Percentiles rank a stretch among this genome's conserved stretches.
Evolutionary conservation across 2,113 vertebrate genomes (phyloP).

Genomic region (Pao palembangensis): DNA sequence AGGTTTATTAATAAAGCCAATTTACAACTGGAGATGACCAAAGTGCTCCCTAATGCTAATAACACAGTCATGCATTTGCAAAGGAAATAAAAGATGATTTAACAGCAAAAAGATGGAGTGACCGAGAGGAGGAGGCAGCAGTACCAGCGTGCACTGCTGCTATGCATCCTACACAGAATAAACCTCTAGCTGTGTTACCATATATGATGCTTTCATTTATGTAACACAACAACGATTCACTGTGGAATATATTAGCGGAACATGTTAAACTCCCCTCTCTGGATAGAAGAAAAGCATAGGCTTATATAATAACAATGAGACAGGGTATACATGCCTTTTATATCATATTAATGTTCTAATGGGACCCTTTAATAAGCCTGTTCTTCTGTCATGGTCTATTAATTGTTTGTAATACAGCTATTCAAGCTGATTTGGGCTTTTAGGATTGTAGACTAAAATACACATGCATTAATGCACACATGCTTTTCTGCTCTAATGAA

Average conservation of each 20-base stretch:
- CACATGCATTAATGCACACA: neutral
- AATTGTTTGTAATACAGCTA: constrained; percentile 18
- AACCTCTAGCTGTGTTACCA: constrained; percentile 24
- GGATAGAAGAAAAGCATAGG: neutral
- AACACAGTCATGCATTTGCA: constrained; percentile 38
- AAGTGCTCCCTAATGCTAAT: constrained; percentile 26
- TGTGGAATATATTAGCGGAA: constrained; percentile 4
- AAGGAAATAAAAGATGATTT: constrained; percentile 40
- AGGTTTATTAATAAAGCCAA: no score
- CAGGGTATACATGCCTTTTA: neutral
- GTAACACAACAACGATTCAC: constrained; percentile 15
- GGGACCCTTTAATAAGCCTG: constrained; percentile 31
- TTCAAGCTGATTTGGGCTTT: constrained; percentile 17
- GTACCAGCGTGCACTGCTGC: constrained; percentile 17
- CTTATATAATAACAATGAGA: neutral
- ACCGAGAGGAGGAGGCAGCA: constrained; percentile 4
- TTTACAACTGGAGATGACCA: neutral
- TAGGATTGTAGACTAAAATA: neutral
- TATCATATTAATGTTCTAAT: constrained; percentile 31
- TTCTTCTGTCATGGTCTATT: constrained; percentile 16
- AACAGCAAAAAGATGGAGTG: constrained; percentile 11
- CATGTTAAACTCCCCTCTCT: constrained; percentile 7
- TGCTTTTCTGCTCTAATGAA: neutral
- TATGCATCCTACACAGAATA: constrained; percentile 30
- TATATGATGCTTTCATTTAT: neutral